Percentiles rank a stretch among this genome's conserved stretches.
These are phyloP conservation scores for Momotus momota DNA, from an alignment of 2,797 vertebrate genomes.

Conservation along the genomic window DNA sequence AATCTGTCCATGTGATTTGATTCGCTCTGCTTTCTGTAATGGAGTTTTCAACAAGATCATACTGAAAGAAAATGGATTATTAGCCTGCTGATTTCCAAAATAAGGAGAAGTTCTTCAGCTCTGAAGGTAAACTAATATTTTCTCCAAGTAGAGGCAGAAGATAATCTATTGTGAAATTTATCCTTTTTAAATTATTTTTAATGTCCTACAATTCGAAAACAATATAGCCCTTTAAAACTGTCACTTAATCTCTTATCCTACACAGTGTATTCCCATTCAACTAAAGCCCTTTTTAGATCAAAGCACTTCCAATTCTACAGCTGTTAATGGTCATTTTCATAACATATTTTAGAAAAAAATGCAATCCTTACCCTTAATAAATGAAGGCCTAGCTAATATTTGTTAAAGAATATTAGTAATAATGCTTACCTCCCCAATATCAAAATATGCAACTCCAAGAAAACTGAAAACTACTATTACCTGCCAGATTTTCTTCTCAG, in stretches of 20 bases:
- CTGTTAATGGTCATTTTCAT: not conserved
- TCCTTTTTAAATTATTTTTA: not conserved
- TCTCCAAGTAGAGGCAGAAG: not conserved
- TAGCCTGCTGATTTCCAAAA: not conserved
- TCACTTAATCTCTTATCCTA: not conserved
- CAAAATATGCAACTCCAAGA: not conserved
- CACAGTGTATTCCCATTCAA: not conserved
- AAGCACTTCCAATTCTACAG: not conserved
- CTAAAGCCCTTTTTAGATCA: not conserved
- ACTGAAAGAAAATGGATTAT: not conserved
- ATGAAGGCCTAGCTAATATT: not conserved
- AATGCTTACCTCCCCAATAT: not conserved
- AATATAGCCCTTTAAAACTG: not conserved
- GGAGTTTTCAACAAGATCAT: not conserved
- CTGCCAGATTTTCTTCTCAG: not conserved
- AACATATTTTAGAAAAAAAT: not conserved
- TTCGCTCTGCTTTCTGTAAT: not conserved
- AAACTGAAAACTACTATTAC: not conserved
- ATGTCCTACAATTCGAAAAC: not conserved
- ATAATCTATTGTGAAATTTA: not conserved
- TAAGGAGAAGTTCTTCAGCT: not conserved
- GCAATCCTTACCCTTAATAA: not conserved
- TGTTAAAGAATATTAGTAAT: not conserved
- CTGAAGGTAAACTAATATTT: not conserved
- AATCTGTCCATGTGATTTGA: not conserved